Percentiles rank a stretch among this genome's conserved stretches.
These are phyloP conservation scores for Troides helena DNA, from an alignment of 2,888 invertebrate species.

Conservation along the genomic window DNA sequence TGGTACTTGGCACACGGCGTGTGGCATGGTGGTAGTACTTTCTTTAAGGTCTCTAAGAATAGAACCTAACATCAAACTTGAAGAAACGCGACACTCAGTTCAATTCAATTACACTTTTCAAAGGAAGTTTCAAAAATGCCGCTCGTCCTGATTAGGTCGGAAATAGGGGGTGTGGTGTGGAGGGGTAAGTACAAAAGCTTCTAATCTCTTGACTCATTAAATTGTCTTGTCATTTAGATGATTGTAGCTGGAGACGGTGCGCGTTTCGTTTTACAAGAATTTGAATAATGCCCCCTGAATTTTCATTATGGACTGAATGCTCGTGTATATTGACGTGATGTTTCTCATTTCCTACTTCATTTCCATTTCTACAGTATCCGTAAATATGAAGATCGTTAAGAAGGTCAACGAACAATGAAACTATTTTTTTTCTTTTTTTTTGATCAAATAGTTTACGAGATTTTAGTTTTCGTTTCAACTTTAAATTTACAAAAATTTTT, in stretches of 20 bases:
- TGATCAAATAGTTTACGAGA: no score
- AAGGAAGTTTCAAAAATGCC: not conserved
- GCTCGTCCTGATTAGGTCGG: constrained; percentile 2
- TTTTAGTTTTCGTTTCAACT: no score
- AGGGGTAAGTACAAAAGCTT: constrained; percentile 9
- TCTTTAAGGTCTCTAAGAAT: no score
- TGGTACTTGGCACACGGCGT: no score
- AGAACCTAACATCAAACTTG: no score
- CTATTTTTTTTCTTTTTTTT: no score
- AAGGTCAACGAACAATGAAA: not conserved
- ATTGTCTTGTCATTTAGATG: constrained; percentile 39
- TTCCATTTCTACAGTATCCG: constrained; percentile 31
- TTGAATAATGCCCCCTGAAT: constrained; percentile 54
- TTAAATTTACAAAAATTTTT: no score
- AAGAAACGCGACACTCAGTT: no score
- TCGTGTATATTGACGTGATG: constrained; percentile 60
- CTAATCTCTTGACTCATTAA: constrained; percentile 46
- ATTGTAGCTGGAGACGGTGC: constrained; percentile 38
- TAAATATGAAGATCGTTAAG: not conserved
- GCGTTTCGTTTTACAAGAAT: constrained; percentile 41
- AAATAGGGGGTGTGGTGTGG: constrained; percentile 15
- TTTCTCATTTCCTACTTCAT: constrained; percentile 46
- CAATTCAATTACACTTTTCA: not conserved
- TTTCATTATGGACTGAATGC: constrained; percentile 58
- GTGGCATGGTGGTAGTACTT: no score